These are phyloP conservation scores for Tyrannus savana DNA, from an alignment of 2,113 vertebrate genomes.

Conservation along the genomic window DNA sequence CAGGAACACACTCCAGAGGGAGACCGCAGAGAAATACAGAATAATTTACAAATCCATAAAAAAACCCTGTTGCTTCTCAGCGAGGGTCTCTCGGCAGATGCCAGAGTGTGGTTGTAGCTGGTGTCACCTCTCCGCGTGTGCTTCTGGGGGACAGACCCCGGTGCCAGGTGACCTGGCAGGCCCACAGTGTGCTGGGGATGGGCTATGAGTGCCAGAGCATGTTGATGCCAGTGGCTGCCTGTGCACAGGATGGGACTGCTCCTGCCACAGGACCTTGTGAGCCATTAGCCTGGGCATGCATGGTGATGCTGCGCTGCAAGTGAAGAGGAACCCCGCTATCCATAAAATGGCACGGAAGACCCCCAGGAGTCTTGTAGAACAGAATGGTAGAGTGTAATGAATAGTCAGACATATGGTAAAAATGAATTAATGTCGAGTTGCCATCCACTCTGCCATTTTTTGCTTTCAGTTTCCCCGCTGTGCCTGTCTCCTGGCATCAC, in stretches of 20 bases:
- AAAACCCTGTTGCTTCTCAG: not conserved
- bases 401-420: constrained; percentile 73
- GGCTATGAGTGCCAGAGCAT: not conserved
- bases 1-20: not conserved
- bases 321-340: not conserved
- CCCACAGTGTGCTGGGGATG: accelerated
- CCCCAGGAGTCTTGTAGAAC: constrained; percentile 66
- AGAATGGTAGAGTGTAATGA: constrained; percentile 65
- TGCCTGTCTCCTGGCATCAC: constrained; percentile 66
- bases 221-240: not conserved
- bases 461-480: constrained; percentile 67
- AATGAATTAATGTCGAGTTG: constrained; percentile 68
- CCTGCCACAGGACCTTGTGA: not conserved
- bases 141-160: not conserved
- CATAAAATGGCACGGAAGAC: constrained; percentile 49
- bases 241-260: not conserved
- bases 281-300: accelerated
- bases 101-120: not conserved
- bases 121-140: not conserved
- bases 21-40: constrained; percentile 23
- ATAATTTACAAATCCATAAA: constrained; percentile 42
- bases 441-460: constrained; percentile 69
- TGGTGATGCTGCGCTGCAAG: accelerated
- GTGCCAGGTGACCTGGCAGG: not conserved
- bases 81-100: not conserved